Conservation (phyloP, 2,888 invertebrate genomes). For the Camptogramma bilineatum region DNA sequence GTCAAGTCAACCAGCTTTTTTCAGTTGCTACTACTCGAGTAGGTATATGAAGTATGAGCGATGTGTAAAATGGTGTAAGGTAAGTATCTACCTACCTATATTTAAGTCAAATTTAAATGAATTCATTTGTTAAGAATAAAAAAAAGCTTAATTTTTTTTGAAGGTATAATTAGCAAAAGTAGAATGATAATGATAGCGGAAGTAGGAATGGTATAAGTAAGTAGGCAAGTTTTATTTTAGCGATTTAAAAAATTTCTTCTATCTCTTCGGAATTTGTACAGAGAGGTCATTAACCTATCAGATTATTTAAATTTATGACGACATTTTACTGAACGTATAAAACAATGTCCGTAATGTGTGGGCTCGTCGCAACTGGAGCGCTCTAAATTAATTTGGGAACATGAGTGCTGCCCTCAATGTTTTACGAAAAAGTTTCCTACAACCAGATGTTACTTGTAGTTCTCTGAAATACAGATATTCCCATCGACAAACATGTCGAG, state of each 20-base stretch:
- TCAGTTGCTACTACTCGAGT: neutral
- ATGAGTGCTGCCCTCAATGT: slow-evolving; percentile 21
- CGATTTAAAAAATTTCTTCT: too few species aligned
- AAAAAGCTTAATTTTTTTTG: too few species aligned
- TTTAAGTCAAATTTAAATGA: too few species aligned
- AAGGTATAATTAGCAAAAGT: too few species aligned
- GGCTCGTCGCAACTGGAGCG: slow-evolving; percentile 24
- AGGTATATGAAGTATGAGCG: neutral
- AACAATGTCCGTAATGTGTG: slow-evolving; percentile 24
- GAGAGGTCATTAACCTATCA: slow-evolving; percentile 13
- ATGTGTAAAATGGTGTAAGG: too few species aligned
- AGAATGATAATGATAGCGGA: too few species aligned
- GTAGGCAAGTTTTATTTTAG: too few species aligned
- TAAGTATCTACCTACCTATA: too few species aligned
- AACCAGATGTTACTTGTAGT: neutral
- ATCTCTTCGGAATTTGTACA: neutral
- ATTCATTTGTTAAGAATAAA: too few species aligned
- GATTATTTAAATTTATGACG: slow-evolving; percentile 8
- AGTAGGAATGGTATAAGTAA: too few species aligned
- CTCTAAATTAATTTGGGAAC: slow-evolving; percentile 36
- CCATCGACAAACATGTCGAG: neutral
- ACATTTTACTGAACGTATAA: slow-evolving; percentile 28
- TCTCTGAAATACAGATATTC: neutral
- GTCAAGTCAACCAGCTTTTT: neutral
- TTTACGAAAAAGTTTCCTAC: slow-evolving; percentile 2